A percentile compares a stretch with the other conserved stretches of the same genome.
phyloP scores from a whole-genome alignment of 2,113 vertebrate genomes.

The Odontophorus gujanensis region DNA sequence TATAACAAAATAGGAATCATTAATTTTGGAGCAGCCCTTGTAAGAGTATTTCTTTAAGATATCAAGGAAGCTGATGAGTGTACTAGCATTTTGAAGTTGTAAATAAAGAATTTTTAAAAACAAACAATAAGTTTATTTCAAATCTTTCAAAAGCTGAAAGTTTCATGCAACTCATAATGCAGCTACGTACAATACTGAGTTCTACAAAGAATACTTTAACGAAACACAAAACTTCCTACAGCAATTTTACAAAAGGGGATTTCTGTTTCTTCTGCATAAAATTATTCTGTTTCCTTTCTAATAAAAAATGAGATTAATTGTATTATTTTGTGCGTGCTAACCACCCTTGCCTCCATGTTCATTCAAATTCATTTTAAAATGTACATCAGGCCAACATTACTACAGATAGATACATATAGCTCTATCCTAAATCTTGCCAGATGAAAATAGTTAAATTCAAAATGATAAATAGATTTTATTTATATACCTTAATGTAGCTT shows the following conservation, averaged over 20 bases:
- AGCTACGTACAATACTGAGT: not conserved
- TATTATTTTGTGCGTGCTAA: not conserved
- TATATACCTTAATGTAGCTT: not conserved
- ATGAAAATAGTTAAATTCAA: not conserved
- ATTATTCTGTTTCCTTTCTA: not conserved
- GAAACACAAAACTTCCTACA: not conserved
- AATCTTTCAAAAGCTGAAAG: too few relatives aligned
- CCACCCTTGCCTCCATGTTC: not conserved
- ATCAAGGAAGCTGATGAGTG: not conserved
- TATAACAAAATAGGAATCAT: too few relatives aligned
- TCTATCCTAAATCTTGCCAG: not conserved
- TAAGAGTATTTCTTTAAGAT: not conserved
- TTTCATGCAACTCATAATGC: not conserved
- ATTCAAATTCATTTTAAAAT: not conserved
- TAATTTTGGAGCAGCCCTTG: too few relatives aligned
- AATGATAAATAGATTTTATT: not conserved
- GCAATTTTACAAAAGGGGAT: not conserved
- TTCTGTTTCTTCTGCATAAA: not conserved
- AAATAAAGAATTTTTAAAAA: not conserved
- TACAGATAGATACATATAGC: not conserved
- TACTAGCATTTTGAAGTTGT: not conserved
- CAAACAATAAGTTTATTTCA: too few relatives aligned
- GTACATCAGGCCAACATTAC: not conserved
- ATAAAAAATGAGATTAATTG: not conserved
- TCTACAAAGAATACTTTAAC: not conserved